Base-by-base conservation (phyloP, 2,888 invertebrate genomes). In the Phlogophora meticulosa region DNA sequence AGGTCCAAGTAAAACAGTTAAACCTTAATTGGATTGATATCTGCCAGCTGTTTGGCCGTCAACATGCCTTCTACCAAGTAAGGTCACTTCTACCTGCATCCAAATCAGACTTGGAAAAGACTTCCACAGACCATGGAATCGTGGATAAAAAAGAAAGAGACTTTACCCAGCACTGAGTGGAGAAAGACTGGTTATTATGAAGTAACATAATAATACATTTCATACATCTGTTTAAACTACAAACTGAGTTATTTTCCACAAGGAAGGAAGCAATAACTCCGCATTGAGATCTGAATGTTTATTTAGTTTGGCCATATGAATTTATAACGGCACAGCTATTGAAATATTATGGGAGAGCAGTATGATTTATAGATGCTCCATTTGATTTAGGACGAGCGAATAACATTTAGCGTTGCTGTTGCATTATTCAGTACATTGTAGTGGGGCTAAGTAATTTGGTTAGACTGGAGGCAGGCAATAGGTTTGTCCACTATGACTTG, bases 241-340 rank as follows among this genome's bases (percentile, higher is more conserved):
- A 28, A 28, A 28, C 28, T 42, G 22, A 49, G 68, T 34, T 67
- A 68, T 60, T 61, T 28, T 36, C 13, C 24, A 22, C 28, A 4
- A 48, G 61, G 66, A 64, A 75, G 78, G 78, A 78, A 78, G 78
- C 46, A 40, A 68, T 78, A 76, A 78, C 40, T 68, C 22, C 51
- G 22, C 58, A 62, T 62, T 58, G 45, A 75, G 57, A 72, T 66
- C 55, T 32, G 55, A 58, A 56, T 75, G 76, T 75, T 78, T 75
- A 59, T 75, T 63, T 68, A 66, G 42, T 55, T 45, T 20, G 11
- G 40, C 36, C 53, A 38, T 69, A 73, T 69, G 55, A 69, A 73
- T 62, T 45, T 58, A 56, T 61, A 53, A 52, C 45, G n/a, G 17
- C 7, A 15, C 42, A 17, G 40, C 32, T 38, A 68, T 68, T 56